phyloP scores from a whole-genome alignment of 1,140 invertebrate species.

The Trigoniulus corallinus region DNA sequence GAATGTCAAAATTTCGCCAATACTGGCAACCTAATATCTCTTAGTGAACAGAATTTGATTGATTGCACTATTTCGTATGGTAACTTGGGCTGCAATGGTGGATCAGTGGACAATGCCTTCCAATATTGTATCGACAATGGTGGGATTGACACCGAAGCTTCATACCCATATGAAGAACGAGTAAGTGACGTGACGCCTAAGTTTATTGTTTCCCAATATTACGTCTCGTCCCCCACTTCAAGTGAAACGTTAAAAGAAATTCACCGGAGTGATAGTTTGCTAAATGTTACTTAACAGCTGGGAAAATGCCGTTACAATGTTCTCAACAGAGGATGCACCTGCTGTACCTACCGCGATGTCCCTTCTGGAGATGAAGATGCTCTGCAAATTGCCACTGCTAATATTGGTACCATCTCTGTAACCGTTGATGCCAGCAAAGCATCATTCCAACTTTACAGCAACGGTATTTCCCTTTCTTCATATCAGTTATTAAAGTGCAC shows the following conservation, averaged over 20 bases:
- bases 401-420: conserved; percentile 34
- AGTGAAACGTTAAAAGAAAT: too few species aligned
- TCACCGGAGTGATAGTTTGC: too few species aligned
- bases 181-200: too few species aligned
- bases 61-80: conserved; percentile 5
- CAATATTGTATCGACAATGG: too few species aligned
- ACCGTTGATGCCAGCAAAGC: too few species aligned
- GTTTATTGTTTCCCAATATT: too few species aligned
- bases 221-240: too few species aligned
- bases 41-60: conserved; percentile 17
- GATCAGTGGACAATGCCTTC: conserved; percentile 27
- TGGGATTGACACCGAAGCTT: too few species aligned
- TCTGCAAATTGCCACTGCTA: conserved; percentile 31
- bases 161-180: too few species aligned
- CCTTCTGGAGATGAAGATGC: conserved; percentile 25
- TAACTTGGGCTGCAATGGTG: conserved; percentile 32
- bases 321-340: conserved; percentile 29
- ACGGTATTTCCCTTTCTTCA: conserved; percentile 29
- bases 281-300: too few species aligned
- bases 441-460: too few species aligned
- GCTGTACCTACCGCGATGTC: conserved; percentile 34
- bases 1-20: conserved; percentile 33
- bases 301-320: too few species aligned
- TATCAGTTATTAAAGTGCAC: neutral
- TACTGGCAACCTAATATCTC: conserved; percentile 25